Evolutionary conservation across 2,888 invertebrate species (phyloP).

Genomic region (Clostera curtula): DNA sequence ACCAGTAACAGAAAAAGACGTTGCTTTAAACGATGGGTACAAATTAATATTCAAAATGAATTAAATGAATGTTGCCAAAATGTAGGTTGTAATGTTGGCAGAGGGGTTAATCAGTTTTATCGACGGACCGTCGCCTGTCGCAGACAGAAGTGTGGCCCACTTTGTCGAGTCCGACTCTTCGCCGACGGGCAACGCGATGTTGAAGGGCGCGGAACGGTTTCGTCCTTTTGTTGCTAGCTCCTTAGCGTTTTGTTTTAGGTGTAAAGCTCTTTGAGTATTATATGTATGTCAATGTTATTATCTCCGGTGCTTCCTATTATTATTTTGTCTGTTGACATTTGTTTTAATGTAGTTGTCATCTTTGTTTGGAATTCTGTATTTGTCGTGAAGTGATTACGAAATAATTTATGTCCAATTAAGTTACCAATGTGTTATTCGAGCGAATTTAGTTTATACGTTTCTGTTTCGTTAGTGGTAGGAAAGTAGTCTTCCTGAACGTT

Average conservation of each 20-base stretch:
- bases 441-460: conserved; percentile 72
- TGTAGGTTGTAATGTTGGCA: conserved; percentile 22
- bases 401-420: conserved; percentile 55
- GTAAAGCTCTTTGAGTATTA: conserved; percentile 38
- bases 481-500: conserved; percentile 74
- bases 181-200: too few relatives aligned
- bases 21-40: conserved; percentile 26
- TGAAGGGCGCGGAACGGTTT: background rate
- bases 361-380: conserved; percentile 51
- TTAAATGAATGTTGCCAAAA: conserved; percentile 25
- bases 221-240: conserved; percentile 9
- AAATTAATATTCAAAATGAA: conserved; percentile 22
- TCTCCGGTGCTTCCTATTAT: conserved; percentile 70
- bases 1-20: conserved; percentile 13
- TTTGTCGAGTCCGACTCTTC: too few relatives aligned
- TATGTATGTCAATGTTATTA: conserved; percentile 41
- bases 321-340: conserved; percentile 67
- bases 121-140: conserved; percentile 13
- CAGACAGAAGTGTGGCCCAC: too few relatives aligned
- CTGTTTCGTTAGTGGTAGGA: conserved; percentile 72
- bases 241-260: conserved; percentile 41
- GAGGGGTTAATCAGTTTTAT: conserved; percentile 17
- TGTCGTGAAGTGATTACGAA: conserved; percentile 33
- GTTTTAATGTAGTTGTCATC: conserved; percentile 57
- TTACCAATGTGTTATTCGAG: conserved; percentile 70